Percentiles rank a stretch among this genome's conserved stretches.
Evolutionary conservation across 2,888 invertebrate species (phyloP).

Genomic region (Drosophila limbata): DNA sequence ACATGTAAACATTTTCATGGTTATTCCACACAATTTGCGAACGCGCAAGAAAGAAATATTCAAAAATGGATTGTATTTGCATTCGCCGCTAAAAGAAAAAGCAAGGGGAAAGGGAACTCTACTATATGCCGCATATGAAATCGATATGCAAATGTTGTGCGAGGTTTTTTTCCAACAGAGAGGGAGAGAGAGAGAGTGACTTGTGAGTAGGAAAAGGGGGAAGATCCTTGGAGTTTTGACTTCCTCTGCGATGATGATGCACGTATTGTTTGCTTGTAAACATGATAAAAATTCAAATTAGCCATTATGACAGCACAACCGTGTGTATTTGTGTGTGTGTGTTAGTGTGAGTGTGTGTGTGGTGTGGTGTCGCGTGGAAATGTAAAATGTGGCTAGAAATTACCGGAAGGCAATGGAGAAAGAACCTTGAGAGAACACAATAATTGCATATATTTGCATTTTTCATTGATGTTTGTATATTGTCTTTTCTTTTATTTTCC

Average conservation of each 20-base stretch:
- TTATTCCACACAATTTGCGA: slow-evolving; percentile 72
- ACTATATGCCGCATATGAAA: slow-evolving; percentile 70
- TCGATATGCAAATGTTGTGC: slow-evolving; percentile 77
- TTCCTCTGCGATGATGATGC: slow-evolving; percentile 66
- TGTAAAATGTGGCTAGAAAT: slow-evolving; percentile 74
- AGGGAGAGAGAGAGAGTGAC: neutral
- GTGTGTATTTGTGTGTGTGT: slow-evolving; percentile 26
- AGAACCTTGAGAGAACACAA: slow-evolving; percentile 40
- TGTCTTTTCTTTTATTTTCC: neutral
- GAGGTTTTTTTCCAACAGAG: slow-evolving; percentile 36
- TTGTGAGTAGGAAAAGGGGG: neutral
- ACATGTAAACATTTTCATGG: slow-evolving; percentile 75
- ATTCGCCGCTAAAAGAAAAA: slow-evolving; percentile 23
- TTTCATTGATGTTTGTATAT: slow-evolving; percentile 40
- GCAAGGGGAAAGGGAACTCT: neutral
- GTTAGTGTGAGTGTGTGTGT: slow-evolving; percentile 25
- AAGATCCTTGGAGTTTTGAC: slow-evolving; percentile 42
- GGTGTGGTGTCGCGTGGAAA: slow-evolving; percentile 61
- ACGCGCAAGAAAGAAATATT: slow-evolving; percentile 57
- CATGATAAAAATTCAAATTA: slow-evolving; percentile 81
- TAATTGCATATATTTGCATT: slow-evolving; percentile 64
- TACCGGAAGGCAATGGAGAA: slow-evolving; percentile 63
- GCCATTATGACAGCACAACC: slow-evolving; percentile 69
- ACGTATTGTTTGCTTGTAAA: slow-evolving; percentile 80
- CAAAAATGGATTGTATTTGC: slow-evolving; percentile 66